phyloP scores from a whole-genome alignment of 2,888 invertebrate genomes.

The Drymonia ruficornis region DNA sequence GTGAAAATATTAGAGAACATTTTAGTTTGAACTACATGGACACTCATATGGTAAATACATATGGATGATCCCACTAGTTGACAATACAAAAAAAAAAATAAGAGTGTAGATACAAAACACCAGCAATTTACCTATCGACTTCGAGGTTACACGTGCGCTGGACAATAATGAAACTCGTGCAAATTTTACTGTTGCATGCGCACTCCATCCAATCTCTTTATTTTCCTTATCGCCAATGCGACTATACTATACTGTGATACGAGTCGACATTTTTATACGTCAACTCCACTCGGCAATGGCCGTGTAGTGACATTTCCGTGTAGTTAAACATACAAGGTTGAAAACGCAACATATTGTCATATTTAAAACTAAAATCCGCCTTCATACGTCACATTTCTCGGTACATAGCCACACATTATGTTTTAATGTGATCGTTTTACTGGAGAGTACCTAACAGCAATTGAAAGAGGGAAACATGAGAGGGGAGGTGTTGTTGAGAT shows the following conservation, averaged over 20 bases:
- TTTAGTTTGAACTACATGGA: slow-evolving; percentile 1
- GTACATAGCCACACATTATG: not conserved
- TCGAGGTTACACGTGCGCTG: slow-evolving; percentile 66
- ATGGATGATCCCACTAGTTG: too few relatives aligned
- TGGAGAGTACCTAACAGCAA: slow-evolving; percentile 8
- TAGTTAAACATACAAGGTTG: slow-evolving; percentile 21
- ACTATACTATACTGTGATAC: slow-evolving; percentile 17
- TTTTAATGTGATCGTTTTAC: slow-evolving; percentile 3
- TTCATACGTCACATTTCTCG: slow-evolving; percentile 8
- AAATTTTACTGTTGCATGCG: slow-evolving; percentile 48
- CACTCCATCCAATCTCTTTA: slow-evolving; percentile 40
- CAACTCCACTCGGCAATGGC: slow-evolving; percentile 25
- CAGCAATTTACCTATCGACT: slow-evolving; percentile 36
- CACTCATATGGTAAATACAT: too few relatives aligned
- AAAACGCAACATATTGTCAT: not conserved
- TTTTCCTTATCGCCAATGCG: slow-evolving; percentile 45
- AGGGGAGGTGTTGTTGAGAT: slow-evolving; percentile 10
- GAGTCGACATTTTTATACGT: slow-evolving; percentile 28
- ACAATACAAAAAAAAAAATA: too few relatives aligned
- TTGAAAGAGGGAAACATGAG: slow-evolving; percentile 3
- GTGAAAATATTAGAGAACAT: slow-evolving; percentile 34
- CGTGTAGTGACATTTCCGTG: slow-evolving; percentile 40
- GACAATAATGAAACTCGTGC: slow-evolving; percentile 62
- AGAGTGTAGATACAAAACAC: too few relatives aligned
- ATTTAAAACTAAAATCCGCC: slow-evolving; percentile 16